Evolutionary conservation across 1,140 invertebrate genomes (phyloP).

Genomic region (Doryteuthis pealeii): DNA sequence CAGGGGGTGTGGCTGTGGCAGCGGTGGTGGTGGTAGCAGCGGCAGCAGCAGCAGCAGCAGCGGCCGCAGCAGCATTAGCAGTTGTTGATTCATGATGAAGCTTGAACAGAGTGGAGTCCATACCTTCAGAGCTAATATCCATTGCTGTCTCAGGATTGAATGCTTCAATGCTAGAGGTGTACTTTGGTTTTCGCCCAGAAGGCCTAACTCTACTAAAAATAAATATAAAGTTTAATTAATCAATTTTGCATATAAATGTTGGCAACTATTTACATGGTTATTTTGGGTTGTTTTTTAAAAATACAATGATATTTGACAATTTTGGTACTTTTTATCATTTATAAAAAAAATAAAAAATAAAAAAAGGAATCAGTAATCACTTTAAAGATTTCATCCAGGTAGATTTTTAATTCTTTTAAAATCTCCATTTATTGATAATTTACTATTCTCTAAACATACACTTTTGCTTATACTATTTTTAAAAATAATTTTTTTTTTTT

Average conservation of each 20-base stretch:
- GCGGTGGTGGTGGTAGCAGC: not conserved
- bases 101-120: not conserved
- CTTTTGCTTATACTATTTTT: too few relatives aligned
- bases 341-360: not conserved
- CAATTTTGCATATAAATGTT: not conserved
- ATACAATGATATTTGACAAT: not conserved
- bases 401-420: not conserved
- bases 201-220: not conserved
- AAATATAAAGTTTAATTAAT: not conserved
- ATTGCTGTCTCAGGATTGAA: conserved; percentile 4
- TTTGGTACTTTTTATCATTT: not conserved
- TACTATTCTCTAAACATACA: too few relatives aligned
- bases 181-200: conserved; percentile 1
- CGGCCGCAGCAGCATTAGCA: not conserved
- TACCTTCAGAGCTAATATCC: not conserved
- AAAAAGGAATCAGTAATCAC: too few relatives aligned
- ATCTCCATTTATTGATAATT: too few relatives aligned
- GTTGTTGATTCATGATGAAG: not conserved
- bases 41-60: not conserved
- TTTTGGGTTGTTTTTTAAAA: not conserved
- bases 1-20: not conserved
- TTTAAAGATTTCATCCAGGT: not conserved
- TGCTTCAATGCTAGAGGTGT: not conserved
- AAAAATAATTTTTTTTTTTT: too few relatives aligned
- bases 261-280: too few relatives aligned